A percentile compares a stretch with the other conserved stretches of the same genome.
Conservation (phyloP, 2,797 vertebrate species). For the Aplochiton taeniatus region DNA sequence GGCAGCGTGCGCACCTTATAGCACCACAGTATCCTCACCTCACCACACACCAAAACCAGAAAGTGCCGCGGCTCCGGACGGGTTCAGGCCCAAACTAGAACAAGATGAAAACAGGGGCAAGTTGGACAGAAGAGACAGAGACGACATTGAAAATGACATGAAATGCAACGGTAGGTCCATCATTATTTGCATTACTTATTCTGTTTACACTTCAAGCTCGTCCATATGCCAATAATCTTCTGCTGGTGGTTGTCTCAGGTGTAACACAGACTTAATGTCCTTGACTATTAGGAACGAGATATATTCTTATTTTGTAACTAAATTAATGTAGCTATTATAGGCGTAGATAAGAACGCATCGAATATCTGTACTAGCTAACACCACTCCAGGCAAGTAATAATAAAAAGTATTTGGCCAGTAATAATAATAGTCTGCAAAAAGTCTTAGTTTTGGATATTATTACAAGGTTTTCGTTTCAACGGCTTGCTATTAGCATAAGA, state of each 20-base stretch:
- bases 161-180: conserved; percentile 92
- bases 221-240: background rate
- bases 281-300: background rate
- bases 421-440: conserved; percentile 11
- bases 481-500: conserved; percentile 82
- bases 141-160: conserved; percentile 87
- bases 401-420: background rate
- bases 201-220: background rate
- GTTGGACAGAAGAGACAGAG: conserved; percentile 90
- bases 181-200: background rate
- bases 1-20: conserved; percentile 97
- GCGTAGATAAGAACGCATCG: background rate
- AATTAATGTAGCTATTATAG: too few species aligned
- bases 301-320: too few species aligned
- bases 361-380: background rate
- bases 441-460: conserved; percentile 27
- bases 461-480: conserved; percentile 12
- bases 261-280: too few species aligned
- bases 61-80: conserved; percentile 82
- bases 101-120: conserved; percentile 90
- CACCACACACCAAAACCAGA: conserved; percentile 93
- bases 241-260: background rate
- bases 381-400: background rate
- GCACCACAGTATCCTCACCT: conserved; percentile 90
- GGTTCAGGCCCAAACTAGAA: conserved; percentile 93